Evolutionary conservation across 2,113 vertebrate species (phyloP), one percentile per base, ranked within the genome.

Genomic region (Kryptolebias marmoratus): DNA sequence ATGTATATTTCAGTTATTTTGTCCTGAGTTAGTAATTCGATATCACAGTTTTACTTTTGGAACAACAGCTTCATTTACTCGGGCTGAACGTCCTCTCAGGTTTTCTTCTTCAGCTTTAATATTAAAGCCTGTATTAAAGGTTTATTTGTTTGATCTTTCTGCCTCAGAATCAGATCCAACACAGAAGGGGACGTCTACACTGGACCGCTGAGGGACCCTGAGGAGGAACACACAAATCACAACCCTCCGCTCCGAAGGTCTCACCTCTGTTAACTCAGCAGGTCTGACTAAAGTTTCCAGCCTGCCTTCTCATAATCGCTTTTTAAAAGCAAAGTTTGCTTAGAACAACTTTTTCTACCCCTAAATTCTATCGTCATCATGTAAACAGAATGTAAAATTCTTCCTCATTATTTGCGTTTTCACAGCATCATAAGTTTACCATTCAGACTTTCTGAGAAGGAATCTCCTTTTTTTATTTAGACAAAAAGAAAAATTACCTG

Each of bases 211-310:
- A 64, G 28, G 63, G 48, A 73, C 64, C 65, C 71, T 52, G 77
- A 60, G 56, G 48, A 72, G 64, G 22, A 8, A 66, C 58, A 18
- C 32, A 68, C 49, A 27, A 65, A 69, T 52, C 57, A 71, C 22
- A 73, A 69, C 14, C 28, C 53, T 64, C 50, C 64, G 55, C 11
- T 8, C 12, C 47, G 53, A 72, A 84, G 84, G 75, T 89, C 54
- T 62, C 44, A 49, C 59, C 73, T 73, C 49, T 59, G 54, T 48
- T 39, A 7, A 30, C 39, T 47, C 42, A 42, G 55, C 39, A 45
- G 16, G 56, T 11, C 32, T n/a, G 49, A 7, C 15, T 6, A 49
- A n/a, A 56, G 15, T 45, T 11, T 42, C 53, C 22, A 22, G 22
- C 22, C 22, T 22, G 22, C 1, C 36, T 64, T 64, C 39, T 18